Evolutionary conservation across 2,113 vertebrate species (phyloP).

Genomic region (Pelecanus crispus): DNA sequence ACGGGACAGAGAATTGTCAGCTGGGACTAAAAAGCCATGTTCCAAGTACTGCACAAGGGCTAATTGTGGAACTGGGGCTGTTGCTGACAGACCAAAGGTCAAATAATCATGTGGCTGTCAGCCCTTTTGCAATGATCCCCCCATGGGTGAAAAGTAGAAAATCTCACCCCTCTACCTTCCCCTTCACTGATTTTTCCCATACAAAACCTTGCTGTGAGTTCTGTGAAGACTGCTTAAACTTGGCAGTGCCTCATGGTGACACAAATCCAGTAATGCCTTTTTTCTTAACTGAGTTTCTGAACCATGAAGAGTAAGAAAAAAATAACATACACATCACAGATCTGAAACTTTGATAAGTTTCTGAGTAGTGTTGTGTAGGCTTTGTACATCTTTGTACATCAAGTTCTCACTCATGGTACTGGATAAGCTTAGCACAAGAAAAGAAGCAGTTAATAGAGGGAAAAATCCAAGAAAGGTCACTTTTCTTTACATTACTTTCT

Average conservation of each 20-base stretch:
- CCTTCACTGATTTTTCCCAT: neutral
- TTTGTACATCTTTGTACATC: neutral
- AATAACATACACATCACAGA: slow-evolving; percentile 5
- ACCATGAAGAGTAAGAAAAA: slow-evolving; percentile 18
- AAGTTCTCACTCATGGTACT: neutral
- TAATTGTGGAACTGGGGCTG: neutral
- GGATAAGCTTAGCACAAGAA: neutral
- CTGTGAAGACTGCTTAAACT: neutral
- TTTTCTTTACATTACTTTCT: neutral
- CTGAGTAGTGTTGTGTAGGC: slow-evolving; percentile 51
- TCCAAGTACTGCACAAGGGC: rapidly evolving
- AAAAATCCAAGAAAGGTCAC: slow-evolving; percentile 17
- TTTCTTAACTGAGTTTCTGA: slow-evolving; percentile 42
- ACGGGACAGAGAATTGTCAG: neutral
- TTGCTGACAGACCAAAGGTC: neutral
- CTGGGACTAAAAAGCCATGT: neutral
- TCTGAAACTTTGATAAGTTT: slow-evolving; percentile 61
- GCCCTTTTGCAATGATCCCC: neutral
- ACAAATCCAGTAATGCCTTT: neutral
- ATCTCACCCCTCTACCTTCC: neutral
- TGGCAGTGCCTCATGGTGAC: neutral
- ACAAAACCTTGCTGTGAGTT: neutral
- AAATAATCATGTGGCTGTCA: neutral
- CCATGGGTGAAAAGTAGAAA: neutral
- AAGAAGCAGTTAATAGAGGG: neutral